Evolutionary conservation across 2,888 invertebrate genomes (phyloP), one percentile per base, ranked within the genome.

Genomic region (Strigamia crassipes): DNA sequence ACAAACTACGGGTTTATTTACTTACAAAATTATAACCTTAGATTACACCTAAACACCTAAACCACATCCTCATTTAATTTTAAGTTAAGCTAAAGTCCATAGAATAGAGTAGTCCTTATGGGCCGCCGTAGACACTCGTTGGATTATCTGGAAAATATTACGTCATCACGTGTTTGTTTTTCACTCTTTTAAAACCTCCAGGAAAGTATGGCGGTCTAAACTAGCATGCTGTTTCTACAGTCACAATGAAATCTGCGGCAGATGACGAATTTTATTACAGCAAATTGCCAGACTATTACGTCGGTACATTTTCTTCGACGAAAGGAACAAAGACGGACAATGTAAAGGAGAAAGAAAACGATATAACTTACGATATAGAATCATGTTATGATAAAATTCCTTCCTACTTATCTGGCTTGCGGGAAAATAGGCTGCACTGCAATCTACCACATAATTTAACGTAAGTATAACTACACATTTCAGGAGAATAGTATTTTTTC

Each of bases 251-350:
- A 51, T 15, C n/a, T 15, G 51, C 6, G 2, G 15, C 51, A 51
- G 51, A 51, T 51, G 51, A 51, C n/a, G 51, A 51, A 51, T 51
- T n/a, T 18, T 51, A 51, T 51, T 51, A 51, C 51, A 51, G n/a
- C 51, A 51, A 51, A 18, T 8, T 51, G 18, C 51, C 51, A 18
- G 51, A 51, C n/a, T 51, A 51, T 51, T 51, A 51, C 51, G 51
- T 51, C 1, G 51, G 51, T n/a, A n/a, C 51, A 51, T 51, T 51
- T 51, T 15, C 51, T 6, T n/a, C 51, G n/a, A 51, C 18, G n/a
- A 51, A 51, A 51, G 51, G 12, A n/a, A 18, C 51, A n/a, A 51
- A 15, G n/a, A 51, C 13, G 18, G n/a, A n/a, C 6, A n/a, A 51
- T 6, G 13, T 18, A 51, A 51, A 13, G 3, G 51, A n/a, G n/a